Percentiles rank a stretch among this genome's conserved stretches.
Conservation (phyloP, 2,113 vertebrate species). For the Psittacula cyanocephala region DNA sequence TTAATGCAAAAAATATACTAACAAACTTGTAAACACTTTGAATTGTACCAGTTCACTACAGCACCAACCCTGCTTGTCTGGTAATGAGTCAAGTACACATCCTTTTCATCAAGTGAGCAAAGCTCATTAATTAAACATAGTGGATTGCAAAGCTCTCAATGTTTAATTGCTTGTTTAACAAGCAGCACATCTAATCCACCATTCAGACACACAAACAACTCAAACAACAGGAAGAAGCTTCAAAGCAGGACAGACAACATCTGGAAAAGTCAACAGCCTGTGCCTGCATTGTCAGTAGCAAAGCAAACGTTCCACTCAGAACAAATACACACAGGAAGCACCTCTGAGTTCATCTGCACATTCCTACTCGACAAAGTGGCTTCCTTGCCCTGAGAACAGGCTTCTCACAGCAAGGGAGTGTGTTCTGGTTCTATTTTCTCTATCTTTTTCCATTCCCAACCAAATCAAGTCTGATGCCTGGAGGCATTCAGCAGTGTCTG, state of each 20-base stretch:
- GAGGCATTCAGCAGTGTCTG: neutral
- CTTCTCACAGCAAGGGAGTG: neutral
- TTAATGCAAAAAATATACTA: slow-evolving; percentile 24
- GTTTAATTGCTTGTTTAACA: slow-evolving; percentile 54
- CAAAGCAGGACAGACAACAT: slow-evolving; percentile 49
- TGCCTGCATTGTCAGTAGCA: neutral
- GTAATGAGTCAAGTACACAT: slow-evolving; percentile 6
- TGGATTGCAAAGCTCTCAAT: slow-evolving; percentile 16
- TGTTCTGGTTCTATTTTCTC: neutral
- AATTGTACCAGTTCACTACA: slow-evolving; percentile 8
- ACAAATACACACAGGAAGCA: slow-evolving; percentile 27
- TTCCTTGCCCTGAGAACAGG: neutral
- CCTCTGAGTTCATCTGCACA: neutral
- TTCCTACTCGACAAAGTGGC: neutral
- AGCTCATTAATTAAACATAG: slow-evolving; percentile 54
- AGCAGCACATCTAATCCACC: slow-evolving; percentile 7
- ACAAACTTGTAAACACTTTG: slow-evolving; percentile 19
- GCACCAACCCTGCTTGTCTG: neutral
- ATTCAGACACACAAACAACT: slow-evolving; percentile 24
- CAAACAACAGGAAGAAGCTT: slow-evolving; percentile 45
- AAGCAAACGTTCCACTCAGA: slow-evolving; percentile 1
- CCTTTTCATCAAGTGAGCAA: slow-evolving; percentile 23
- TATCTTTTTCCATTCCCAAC: neutral
- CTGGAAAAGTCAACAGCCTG: slow-evolving; percentile 47
- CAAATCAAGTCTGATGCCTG: neutral